A percentile compares a stretch with the other conserved stretches of the same genome.
Evolutionary conservation across 1,140 invertebrate species (phyloP).

Genomic region (Acyrthosiphon pisum): DNA sequence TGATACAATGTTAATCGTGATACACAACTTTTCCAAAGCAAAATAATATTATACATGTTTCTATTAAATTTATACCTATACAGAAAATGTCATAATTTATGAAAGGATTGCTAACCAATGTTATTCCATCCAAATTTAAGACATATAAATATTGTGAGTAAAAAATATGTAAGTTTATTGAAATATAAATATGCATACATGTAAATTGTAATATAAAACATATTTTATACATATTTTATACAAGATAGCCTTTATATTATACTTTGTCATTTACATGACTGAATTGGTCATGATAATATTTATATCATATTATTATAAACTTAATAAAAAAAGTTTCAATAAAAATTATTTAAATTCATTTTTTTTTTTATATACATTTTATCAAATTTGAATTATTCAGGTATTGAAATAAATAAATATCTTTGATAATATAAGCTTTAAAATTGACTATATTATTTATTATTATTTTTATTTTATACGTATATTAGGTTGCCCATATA

Average conservation of each 20-base stretch:
- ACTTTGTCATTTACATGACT: not conserved
- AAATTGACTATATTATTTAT: not conserved
- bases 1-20: not conserved
- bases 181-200: slow-evolving; percentile 1
- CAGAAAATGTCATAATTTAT: not conserved
- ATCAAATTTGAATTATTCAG: not conserved
- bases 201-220: not conserved
- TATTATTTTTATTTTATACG: too few relatives aligned
- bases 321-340: not conserved
- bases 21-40: not conserved
- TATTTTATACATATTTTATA: too few relatives aligned
- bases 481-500: not conserved
- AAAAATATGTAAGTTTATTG: not conserved
- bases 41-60: not conserved
- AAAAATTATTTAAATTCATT: not conserved
- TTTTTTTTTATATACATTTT: not conserved
- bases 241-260: not conserved
- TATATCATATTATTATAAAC: not conserved
- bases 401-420: not conserved
- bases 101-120: not conserved
- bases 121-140: not conserved
- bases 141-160: not conserved
- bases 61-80: not conserved
- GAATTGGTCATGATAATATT: too few relatives aligned
- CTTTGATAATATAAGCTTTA: not conserved